Evolutionary conservation across 2,888 invertebrate species (phyloP).

Genomic region (Andricus quercusramuli): DNA sequence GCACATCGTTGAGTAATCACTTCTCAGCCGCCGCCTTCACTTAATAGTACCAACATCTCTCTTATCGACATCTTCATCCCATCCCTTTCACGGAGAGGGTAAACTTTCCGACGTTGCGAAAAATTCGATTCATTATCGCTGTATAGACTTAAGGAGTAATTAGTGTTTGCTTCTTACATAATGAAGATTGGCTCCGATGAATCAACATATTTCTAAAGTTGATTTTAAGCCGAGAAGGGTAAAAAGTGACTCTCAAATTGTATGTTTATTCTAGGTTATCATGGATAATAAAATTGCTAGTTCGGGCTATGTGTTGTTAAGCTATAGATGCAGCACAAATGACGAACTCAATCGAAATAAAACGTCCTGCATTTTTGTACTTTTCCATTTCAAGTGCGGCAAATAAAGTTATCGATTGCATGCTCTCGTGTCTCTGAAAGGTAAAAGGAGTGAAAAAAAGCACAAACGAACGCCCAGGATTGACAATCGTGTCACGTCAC

Average conservation of each 20-base stretch:
- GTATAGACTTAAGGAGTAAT: neutral
- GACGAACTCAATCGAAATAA: neutral
- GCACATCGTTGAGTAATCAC: slow-evolving; percentile 38
- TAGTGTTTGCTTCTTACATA: neutral
- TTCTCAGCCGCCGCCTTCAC: slow-evolving; percentile 34
- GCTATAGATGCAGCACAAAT: neutral
- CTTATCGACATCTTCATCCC: slow-evolving; percentile 34
- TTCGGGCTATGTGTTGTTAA: neutral
- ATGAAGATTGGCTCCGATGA: neutral
- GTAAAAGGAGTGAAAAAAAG: neutral
- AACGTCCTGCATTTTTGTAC: neutral
- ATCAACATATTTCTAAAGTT: neutral
- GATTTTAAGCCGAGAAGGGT: neutral
- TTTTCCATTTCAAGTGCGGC: neutral
- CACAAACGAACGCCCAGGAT: neutral
- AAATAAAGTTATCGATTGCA: neutral
- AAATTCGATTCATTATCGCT: slow-evolving; percentile 11
- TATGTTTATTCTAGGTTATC: neutral
- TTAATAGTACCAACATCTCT: slow-evolving; percentile 39
- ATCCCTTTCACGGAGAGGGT: slow-evolving; percentile 14
- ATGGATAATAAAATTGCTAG: neutral
- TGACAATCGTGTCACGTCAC: slow-evolving; percentile 34
- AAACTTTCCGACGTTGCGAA: slow-evolving; percentile 12
- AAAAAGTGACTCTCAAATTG: neutral
- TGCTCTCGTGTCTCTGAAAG: neutral